phyloP scores from a whole-genome alignment of 37 sponge, comb jelly and placozoan genomes.

The Oopsacas minuta region DNA sequence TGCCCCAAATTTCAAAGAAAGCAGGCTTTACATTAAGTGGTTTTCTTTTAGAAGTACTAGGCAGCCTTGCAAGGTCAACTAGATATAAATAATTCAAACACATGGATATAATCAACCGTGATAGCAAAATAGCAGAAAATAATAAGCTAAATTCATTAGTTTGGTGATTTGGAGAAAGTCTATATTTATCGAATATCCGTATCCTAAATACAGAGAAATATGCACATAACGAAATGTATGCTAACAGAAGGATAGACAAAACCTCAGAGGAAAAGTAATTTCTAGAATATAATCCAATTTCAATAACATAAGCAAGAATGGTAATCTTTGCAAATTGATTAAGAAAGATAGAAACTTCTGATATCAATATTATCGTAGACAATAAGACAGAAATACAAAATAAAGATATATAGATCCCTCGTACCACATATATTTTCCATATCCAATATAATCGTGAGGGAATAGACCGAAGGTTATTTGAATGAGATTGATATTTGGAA shows the following conservation, averaged over 20 bases:
- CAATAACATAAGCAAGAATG: neutral
- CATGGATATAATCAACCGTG: neutral
- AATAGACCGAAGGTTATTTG: neutral
- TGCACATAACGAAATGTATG: slow-evolving; percentile 81
- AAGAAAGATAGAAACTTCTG: neutral
- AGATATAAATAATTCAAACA: neutral
- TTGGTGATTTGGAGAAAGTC: slow-evolving; percentile 71
- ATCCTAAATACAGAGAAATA: slow-evolving; percentile 91
- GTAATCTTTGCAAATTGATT: neutral
- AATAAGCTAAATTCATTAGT: slow-evolving; percentile 89
- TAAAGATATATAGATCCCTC: neutral
- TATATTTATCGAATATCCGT: slow-evolving; percentile 84
- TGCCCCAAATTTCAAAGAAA: slow-evolving; percentile 14
- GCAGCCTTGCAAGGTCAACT: neutral
- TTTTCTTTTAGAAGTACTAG: neutral
- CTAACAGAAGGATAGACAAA: slow-evolving; percentile 56
- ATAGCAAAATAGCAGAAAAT: slow-evolving; percentile 53
- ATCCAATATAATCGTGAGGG: neutral
- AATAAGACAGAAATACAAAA: neutral
- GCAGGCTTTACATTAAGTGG: neutral
- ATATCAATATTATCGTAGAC: neutral
- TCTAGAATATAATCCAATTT: neutral
- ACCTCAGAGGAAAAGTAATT: slow-evolving; percentile 26
- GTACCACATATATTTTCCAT: neutral
- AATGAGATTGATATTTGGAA: neutral